Evolutionary conservation across 2,113 vertebrate genomes (phyloP), one percentile per base, ranked within the genome.

Genomic region (Pomatorhinus ruficollis): DNA sequence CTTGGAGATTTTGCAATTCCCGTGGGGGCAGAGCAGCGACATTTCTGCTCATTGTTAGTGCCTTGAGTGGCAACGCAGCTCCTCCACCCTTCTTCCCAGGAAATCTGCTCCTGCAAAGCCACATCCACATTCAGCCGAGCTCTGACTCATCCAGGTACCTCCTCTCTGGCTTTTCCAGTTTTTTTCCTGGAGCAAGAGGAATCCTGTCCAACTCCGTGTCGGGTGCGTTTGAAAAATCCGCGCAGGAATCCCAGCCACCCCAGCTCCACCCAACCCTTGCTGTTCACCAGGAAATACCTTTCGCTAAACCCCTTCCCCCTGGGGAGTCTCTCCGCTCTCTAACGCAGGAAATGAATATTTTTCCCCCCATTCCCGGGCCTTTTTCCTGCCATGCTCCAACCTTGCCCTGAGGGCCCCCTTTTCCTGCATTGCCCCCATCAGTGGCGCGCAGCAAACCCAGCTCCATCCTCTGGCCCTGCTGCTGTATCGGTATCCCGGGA

Each of bases 91-190:
- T 93, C 50, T 83, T 52, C 49, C 57, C 44, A 45, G 49, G 83
- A 86, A 85, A 86, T 68, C 0, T 0, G 7, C 16, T 60, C 52
- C 75, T 83, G 40, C 72, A 60, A 52, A 87, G 63, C 72, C 70
- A 54, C 13, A 20, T 42, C 87, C 64, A 27, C 21, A 1, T 22
- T 40, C 86, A 68, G 65, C 33, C 0, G 0, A 39, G 52, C 57
- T 75, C 75, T 52, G 75, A 52, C 49, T 19, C 44, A 56, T 4
- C 57, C 57, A 33, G 53, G 24, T 39, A 18, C 9, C 19, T 7
- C 15, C 1, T 47, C 3, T 1, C 30, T 15, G 35, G 7, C 22
- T 66, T 19, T 75, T 44, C 39, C 68, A 23, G 37, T 45, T 49
- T 9, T 91, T 87, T 50, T 57, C 21, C 27, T 39, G 42, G 40